These are phyloP conservation scores for Rhegmatorhina hoffmannsi DNA, from an alignment of 2,113 vertebrate genomes.

Conservation along the genomic window DNA sequence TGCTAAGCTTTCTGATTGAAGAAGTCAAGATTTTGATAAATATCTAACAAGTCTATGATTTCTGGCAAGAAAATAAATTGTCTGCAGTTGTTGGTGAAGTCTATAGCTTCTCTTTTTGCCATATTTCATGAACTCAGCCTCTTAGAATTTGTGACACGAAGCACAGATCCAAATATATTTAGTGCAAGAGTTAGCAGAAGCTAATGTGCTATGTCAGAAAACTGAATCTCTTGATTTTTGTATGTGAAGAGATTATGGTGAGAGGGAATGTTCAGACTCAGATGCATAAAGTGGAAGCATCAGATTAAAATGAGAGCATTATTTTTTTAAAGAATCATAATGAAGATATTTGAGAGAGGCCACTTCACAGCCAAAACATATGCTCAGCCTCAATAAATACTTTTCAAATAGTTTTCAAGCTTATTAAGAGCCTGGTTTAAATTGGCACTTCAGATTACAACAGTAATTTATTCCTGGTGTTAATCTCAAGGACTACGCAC, in stretches of 20 bases:
- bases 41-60: neutral
- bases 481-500: neutral
- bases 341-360: conserved; percentile 15
- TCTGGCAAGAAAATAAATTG: neutral
- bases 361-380: conserved; percentile 26
- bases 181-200: conserved; percentile 46
- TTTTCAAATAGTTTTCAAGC: neutral
- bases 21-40: conserved; percentile 11
- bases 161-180: conserved; percentile 36
- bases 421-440: conserved; percentile 28
- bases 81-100: neutral
- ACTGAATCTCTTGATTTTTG: conserved; percentile 59
- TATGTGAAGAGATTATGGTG: conserved; percentile 48
- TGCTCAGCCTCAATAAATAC: conserved; percentile 26
- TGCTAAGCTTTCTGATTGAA: neutral
- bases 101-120: conserved; percentile 7
- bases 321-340: conserved; percentile 42
- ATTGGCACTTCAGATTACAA: neutral
- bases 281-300: conserved; percentile 39
- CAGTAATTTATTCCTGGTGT: conserved; percentile 22
- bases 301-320: conserved; percentile 19
- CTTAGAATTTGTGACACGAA: conserved; percentile 38
- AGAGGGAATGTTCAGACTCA: conserved; percentile 46
- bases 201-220: conserved; percentile 50
- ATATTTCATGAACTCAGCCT: conserved; percentile 20